Conservation (phyloP, 2,888 invertebrate genomes). For the Ypsolopha scabrella region DNA sequence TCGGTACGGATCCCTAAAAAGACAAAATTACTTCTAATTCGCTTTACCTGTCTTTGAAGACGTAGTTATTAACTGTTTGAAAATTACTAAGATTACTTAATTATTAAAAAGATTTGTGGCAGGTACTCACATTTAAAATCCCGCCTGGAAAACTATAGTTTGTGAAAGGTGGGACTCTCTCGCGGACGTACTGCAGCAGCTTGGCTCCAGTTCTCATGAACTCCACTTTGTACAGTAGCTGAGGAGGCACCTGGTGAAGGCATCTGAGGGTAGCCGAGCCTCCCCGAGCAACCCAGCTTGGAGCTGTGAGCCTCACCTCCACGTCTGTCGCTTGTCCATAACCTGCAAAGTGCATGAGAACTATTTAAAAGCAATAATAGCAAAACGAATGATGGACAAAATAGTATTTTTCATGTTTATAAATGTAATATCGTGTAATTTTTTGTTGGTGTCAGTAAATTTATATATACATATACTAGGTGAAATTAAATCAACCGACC, state of each 20-base stretch:
- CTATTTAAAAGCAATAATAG: no score
- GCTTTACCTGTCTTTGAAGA: neutral
- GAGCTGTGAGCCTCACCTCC: slow-evolving; percentile 74
- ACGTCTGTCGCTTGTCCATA: slow-evolving; percentile 63
- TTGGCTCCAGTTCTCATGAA: slow-evolving; percentile 69
- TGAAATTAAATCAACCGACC: neutral
- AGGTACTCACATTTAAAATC: slow-evolving; percentile 78
- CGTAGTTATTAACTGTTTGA: no score
- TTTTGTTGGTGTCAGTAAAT: no score
- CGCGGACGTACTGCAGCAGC: slow-evolving; percentile 83
- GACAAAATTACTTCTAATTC: no score
- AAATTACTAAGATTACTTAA: no score
- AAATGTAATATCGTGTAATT: no score
- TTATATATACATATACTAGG: no score
- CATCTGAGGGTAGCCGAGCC: slow-evolving; percentile 79
- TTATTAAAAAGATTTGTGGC: no score
- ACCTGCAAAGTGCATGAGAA: slow-evolving; percentile 23
- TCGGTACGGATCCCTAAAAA: no score
- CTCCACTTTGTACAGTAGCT: slow-evolving; percentile 77
- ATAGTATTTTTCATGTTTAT: no score
- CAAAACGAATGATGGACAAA: no score
- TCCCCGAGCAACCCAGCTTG: slow-evolving; percentile 81
- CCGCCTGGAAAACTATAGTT: slow-evolving; percentile 76
- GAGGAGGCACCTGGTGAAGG: slow-evolving; percentile 80
- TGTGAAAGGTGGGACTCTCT: slow-evolving; percentile 79